These are phyloP conservation scores for Caenorhabditis panamensis DNA, from an alignment of 2,888 invertebrate genomes.

Conservation along the genomic window DNA sequence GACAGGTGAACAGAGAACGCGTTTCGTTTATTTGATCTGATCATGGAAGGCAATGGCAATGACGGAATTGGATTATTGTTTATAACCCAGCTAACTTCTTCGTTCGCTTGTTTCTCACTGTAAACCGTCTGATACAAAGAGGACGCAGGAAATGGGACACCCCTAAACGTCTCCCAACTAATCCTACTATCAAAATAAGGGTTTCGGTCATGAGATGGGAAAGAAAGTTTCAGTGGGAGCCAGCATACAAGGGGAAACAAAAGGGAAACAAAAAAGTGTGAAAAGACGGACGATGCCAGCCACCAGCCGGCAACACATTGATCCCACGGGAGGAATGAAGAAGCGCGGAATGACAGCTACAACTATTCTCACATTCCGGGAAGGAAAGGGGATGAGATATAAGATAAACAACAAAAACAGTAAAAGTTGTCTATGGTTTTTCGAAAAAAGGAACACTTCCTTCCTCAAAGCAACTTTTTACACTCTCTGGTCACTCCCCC, in stretches of 20 bases:
- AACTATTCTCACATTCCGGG: conserved; percentile 4
- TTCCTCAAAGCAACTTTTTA: too few species aligned
- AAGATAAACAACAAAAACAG: too few species aligned
- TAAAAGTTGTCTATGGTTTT: too few species aligned
- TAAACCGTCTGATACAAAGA: too few species aligned
- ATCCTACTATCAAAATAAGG: conserved; percentile 47
- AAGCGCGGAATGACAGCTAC: conserved; percentile 36
- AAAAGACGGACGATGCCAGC: conserved; percentile 37
- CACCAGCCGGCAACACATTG: conserved; percentile 56
- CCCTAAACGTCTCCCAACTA: conserved; percentile 44
- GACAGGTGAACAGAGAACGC: conserved; percentile 34
- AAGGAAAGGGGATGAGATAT: conserved; percentile 16
- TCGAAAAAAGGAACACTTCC: too few species aligned
- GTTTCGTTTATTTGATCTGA: conserved; percentile 48
- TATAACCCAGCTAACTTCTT: conserved; percentile 27
- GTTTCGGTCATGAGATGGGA: conserved; percentile 5
- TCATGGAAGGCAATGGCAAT: conserved; percentile 18
- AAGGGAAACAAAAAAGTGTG: conserved; percentile 49
- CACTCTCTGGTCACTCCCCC: conserved; percentile 9
- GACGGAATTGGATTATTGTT: conserved; percentile 48
- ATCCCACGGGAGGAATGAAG: conserved; percentile 55
- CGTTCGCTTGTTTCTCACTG: not conserved
- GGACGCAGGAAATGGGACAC: too few species aligned
- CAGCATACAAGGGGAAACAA: conserved; percentile 16
- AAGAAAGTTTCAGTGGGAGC: not conserved